Evolutionary conservation across 2,113 vertebrate genomes (phyloP).

Genomic region (Melanerpes aurifrons): DNA sequence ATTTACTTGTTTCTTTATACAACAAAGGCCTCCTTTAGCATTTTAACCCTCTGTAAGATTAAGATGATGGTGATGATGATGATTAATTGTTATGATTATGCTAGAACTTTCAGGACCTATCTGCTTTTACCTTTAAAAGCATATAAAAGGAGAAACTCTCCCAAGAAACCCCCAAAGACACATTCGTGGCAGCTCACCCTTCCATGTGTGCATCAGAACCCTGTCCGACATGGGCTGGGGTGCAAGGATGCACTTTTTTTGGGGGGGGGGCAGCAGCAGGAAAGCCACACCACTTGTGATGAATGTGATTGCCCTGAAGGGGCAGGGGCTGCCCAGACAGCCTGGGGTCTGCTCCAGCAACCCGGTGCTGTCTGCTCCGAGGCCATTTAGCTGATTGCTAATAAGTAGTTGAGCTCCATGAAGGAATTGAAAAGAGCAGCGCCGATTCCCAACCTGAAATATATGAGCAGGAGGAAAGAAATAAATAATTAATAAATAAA

Average conservation of each 20-base stretch:
- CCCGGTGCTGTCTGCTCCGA: not conserved
- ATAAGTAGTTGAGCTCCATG: not conserved
- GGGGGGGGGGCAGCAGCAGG: not conserved
- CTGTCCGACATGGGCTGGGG: fast-evolving
- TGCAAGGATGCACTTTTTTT: not conserved
- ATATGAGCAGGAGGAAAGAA: not conserved
- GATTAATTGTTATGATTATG: too few species aligned
- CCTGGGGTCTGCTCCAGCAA: not conserved
- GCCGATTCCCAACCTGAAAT: not conserved
- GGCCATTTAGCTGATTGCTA: not conserved
- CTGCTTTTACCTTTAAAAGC: not conserved
- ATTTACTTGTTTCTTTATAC: not conserved
- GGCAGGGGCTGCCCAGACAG: not conserved
- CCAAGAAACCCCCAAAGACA: not conserved
- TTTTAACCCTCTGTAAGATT: not conserved
- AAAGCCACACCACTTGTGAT: not conserved
- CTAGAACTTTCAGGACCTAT: not conserved
- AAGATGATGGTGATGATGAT: too few species aligned
- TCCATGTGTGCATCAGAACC: fast-evolving
- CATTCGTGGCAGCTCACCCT: fast-evolving
- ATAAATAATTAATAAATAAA: too few species aligned
- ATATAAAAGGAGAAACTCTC: not conserved
- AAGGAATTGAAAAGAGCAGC: not conserved
- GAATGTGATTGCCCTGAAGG: not conserved
- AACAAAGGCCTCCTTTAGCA: not conserved